Evolutionary conservation across 1,140 invertebrate species (phyloP), one percentile per base, ranked within the genome.

Genomic region (Drosophila oshimai): DNA sequence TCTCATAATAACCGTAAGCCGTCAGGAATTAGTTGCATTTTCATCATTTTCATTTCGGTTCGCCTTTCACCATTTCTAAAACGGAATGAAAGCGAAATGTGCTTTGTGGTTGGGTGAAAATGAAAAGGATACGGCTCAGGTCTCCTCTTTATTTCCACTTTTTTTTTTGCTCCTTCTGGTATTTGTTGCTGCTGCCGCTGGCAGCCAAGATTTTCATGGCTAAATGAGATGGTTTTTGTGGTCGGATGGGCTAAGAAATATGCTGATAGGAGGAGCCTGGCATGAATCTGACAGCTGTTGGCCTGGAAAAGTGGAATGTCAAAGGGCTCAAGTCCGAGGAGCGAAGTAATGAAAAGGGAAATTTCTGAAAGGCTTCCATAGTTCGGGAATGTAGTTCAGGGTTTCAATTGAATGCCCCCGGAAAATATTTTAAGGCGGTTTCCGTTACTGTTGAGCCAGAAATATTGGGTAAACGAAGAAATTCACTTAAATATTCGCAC

Each of bases 11-110:
- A 86, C 67, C 75, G 61, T 86, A 86, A 86, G 80, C 81, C 72
- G 80, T 69, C 81, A 86, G 80, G 80, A 84, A 86, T 86, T 86
- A 86, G 81, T 87, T 86, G 81, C 81, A 86, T 86, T 86, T 86
- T 86, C 80, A 81, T 81, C 77, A 79, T 79, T 79, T 80, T 79
- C 75, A 74, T 79, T 79, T 77, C 34, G 49, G 47, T 51, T 57
- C 29, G 53, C 17, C 53, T 60, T 55, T 61, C 41, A 60, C 65
- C 51, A 80, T 80, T 73, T 75, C 70, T 46, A 73, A 75, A 73
- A 87, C 75, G 71, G 70, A 86, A 79, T 84, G 75, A 84, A 84
- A 84, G 75, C 53, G 80, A 86, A 84, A 80, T 84, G 80, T 84
- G 61, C 78, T 80, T 86, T 86, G 78, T 79, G 79, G 75, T 80